Evolutionary conservation across 2,113 vertebrate species (phyloP).

Genomic region (Trinectes maculatus): DNA sequence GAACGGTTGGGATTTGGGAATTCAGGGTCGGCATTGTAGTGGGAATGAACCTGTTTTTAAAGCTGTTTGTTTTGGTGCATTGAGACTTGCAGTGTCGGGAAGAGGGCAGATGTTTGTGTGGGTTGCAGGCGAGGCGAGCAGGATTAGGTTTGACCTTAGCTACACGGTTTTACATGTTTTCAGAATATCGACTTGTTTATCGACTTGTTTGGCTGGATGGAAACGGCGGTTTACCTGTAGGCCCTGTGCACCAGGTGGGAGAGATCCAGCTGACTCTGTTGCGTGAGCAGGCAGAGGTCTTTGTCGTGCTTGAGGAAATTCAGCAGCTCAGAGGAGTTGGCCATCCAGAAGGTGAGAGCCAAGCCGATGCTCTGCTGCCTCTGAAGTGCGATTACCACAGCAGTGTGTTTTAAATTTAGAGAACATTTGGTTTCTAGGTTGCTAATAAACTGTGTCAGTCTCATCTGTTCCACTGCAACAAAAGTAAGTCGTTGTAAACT

Average conservation of each 20-base stretch:
- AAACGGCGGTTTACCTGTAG: conserved; percentile 91
- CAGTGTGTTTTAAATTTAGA: background rate
- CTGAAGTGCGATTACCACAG: conserved; percentile 73
- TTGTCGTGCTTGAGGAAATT: conserved; percentile 93
- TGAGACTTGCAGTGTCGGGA: background rate
- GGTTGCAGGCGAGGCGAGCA: background rate
- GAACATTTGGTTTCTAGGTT: background rate
- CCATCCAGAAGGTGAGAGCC: conserved; percentile 94
- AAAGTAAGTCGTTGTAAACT: background rate
- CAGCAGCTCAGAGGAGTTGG: conserved; percentile 92
- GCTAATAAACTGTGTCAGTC: background rate
- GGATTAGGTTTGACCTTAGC: background rate
- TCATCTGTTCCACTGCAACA: background rate
- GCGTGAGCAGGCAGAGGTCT: conserved; percentile 86
- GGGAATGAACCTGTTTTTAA: background rate
- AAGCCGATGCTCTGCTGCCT: conserved; percentile 90
- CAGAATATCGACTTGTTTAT: background rate
- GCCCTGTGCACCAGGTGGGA: conserved; percentile 90
- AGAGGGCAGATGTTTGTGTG: conserved; percentile 2
- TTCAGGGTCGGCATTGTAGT: background rate
- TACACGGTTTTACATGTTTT: background rate
- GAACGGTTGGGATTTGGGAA: background rate
- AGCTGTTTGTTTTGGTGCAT: background rate
- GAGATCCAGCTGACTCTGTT: conserved; percentile 88
- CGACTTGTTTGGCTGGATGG: no score